Base-by-base conservation (phyloP, 1,140 invertebrate species). In the Laupala kohalensis region DNA sequence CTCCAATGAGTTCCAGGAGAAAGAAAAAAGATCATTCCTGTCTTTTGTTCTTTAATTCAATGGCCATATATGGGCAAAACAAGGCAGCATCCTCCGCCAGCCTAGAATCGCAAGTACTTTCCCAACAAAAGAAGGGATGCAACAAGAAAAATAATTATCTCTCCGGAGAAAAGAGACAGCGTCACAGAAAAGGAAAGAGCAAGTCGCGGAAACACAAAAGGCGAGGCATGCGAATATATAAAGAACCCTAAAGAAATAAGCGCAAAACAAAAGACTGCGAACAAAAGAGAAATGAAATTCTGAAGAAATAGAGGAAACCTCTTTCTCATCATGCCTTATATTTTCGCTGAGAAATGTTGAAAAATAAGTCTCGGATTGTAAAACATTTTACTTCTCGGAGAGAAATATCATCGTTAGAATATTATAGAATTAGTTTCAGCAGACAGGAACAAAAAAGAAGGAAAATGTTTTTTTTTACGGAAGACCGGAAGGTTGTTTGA, bases 71-170 rank as follows among this genome's bases (percentile, higher is more conserved):
- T 68, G 67, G 67, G n/a, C 23, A 23, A 29, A 68, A 30, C 29
- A 29, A 23, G 29, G 27, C 26, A n/a, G 19, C 9, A 9, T 9
- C 37, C 37, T 53, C 37, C 37, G 37, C 37, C 37, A 19, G n/a
- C n/a, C n/a, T n/a, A n/a, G 37, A 53, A 53, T 53, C 37, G 37
- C 37, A 19, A 53, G 37, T 19, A 19, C 37, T 9, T 19, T 53
- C 37, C 9, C 37, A 19, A 53, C 37, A 53, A 53, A 53, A 53
- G 37, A 53, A 53, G 37, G 64, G 29, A 68, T 29, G 67, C 27
- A 68, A 68, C 67, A 68, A 68, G 67, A 27, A 68, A 68, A 68
- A 68, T 68, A 68, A 68, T 68, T 68, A 68, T 68, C 67, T 68
- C 27, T 15, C 23, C 19, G 37, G 37, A 53, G 37, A 19, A 68